Base-by-base conservation (phyloP, 2,113 vertebrate genomes). In the Proterorhinus semilunaris region DNA sequence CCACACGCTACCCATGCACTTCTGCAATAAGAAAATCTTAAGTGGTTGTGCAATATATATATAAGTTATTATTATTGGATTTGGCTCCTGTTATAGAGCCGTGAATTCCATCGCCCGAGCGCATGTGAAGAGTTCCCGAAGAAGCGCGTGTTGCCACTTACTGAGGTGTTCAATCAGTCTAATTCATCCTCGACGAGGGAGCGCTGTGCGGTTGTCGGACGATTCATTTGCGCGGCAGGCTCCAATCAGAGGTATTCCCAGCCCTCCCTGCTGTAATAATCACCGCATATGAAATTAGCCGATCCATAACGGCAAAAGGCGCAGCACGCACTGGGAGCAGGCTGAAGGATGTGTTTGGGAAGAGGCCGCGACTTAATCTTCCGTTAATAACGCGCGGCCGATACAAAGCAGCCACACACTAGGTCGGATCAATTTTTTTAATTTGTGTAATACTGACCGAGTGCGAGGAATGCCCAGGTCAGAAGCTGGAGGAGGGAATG, bases 131-230 rank as follows among this genome's bases (percentile, higher is more conserved):
- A 42, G 76, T 69, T 53, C 58, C 10, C 49, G 72, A 55, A 64
- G 71, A 75, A 27, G 64, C 72, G 62, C 44, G 5, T 11, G 61
- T 75, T 80, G 73, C 65, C 85, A 84, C 79, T 89, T 86, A 86
- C 68, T 75, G 85, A 88, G 87, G 88, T 91, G 88, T 89, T 89
- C 84, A 89, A 89, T 91, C 88, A 91, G 89, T 84, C 73, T 91
- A 91, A 91, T 91, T 91, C 87, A 88, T 90, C 85, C 84, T 81
- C 84, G 73, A 76, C 83, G 76, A 74, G 89, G 88, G 89, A 89
- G 73, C 79, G 76, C 71, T 78, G 86, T 88, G 88, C 74, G 89
- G 87, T 86, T 83, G 67, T 76, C 82, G 86, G 85, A 86, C 86
- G 59, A 88, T 90, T 90, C 88, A 90, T 91, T 91, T 88, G 77